These are phyloP conservation scores for Chlamydotis undulata DNA, from an alignment of 2,113 vertebrate species.

Conservation along the genomic window DNA sequence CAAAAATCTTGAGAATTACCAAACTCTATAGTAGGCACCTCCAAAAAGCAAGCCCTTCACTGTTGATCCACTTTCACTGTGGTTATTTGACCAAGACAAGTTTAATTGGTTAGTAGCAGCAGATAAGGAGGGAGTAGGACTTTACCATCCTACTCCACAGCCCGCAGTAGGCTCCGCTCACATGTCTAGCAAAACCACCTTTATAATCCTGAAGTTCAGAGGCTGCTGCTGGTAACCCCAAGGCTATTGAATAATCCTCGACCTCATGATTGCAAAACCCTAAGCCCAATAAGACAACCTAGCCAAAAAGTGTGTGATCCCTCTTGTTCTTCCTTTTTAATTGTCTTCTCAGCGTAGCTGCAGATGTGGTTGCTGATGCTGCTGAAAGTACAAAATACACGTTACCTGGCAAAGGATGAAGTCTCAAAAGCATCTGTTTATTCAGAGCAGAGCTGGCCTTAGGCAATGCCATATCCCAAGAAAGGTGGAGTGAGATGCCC, in stretches of 20 bases:
- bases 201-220: not conserved
- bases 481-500: not conserved
- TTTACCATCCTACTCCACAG: not conserved
- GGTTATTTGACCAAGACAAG: not conserved
- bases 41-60: not conserved
- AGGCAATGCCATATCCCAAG: not conserved
- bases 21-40: not conserved
- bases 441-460: not conserved
- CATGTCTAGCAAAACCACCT: not conserved
- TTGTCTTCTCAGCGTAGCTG: not conserved
- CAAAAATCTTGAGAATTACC: not conserved
- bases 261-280: not conserved
- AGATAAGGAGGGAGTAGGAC: not conserved
- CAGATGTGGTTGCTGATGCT: not conserved
- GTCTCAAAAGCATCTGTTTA: not conserved
- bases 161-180: not conserved
- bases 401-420: not conserved
- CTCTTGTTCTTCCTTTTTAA: not conserved
- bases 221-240: not conserved
- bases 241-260: not conserved
- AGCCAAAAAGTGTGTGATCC: not conserved
- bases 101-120: not conserved
- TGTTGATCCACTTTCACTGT: not conserved
- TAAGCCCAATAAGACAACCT: not conserved
- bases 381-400: not conserved